Evolutionary conservation across 2,113 vertebrate species (phyloP).

Genomic region (Gavialis gangeticus): DNA sequence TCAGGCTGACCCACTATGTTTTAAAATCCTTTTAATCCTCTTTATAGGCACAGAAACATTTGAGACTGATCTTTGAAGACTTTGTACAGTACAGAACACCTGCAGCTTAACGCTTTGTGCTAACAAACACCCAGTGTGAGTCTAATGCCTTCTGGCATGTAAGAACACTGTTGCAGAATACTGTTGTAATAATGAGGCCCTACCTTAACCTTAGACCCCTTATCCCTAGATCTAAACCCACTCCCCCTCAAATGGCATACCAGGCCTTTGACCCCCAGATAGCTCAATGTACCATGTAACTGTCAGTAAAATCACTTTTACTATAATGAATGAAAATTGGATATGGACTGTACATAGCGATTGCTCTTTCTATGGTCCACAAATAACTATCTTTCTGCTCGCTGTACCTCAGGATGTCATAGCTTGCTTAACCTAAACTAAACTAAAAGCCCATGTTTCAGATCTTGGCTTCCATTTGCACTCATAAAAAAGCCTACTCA

Average conservation of each 20-base stretch:
- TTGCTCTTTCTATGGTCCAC: neutral
- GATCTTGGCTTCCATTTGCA: slow-evolving; percentile 17
- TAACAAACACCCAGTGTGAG: slow-evolving; percentile 58
- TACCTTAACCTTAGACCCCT: slow-evolving; percentile 52
- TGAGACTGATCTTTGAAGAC: slow-evolving; percentile 77
- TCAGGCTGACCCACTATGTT: slow-evolving; percentile 41
- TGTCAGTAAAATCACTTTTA: slow-evolving; percentile 59
- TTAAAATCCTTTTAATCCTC: slow-evolving; percentile 82
- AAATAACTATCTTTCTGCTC: neutral
- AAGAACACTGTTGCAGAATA: neutral
- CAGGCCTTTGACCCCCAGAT: slow-evolving; percentile 45
- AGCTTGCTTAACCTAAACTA: neutral
- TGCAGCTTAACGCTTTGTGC: slow-evolving; percentile 41
- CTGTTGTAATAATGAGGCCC: slow-evolving; percentile 47
- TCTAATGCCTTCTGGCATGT: slow-evolving; percentile 43
- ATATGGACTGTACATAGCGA: neutral
- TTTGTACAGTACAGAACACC: slow-evolving; percentile 76
- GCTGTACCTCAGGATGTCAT: neutral
- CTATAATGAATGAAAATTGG: neutral
- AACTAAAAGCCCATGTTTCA: neutral
- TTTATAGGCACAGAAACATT: slow-evolving; percentile 79
- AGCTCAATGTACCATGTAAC: slow-evolving; percentile 15
- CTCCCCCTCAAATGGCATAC: slow-evolving; percentile 17
- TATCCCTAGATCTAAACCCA: slow-evolving; percentile 10
- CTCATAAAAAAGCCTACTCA: neutral